These are phyloP conservation scores for Orestias chungarensis DNA, from an alignment of 2,797 vertebrate genomes.

Conservation along the genomic window DNA sequence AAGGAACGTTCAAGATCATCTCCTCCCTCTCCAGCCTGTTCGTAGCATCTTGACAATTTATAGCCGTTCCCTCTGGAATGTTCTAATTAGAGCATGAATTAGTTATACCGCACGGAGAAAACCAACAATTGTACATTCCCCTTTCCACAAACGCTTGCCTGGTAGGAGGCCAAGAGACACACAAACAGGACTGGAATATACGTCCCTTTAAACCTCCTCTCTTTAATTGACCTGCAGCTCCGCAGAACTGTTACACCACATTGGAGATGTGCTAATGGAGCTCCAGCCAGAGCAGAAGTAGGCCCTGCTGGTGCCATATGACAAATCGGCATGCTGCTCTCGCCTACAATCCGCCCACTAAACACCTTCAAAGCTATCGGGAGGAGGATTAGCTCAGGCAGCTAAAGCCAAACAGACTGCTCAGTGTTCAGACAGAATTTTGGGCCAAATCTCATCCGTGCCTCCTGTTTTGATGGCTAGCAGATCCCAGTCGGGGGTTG, in stretches of 20 bases:
- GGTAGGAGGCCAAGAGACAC: constrained; percentile 43
- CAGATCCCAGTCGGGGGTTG: constrained; percentile 52
- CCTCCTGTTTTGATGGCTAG: constrained; percentile 70
- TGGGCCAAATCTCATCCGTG: constrained; percentile 65
- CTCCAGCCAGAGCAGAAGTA: constrained; percentile 73
- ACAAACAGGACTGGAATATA: constrained; percentile 34
- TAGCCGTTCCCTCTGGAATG: constrained; percentile 66
- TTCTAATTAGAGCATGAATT: constrained; percentile 72
- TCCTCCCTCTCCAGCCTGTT: constrained; percentile 49
- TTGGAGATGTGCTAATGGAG: constrained; percentile 73
- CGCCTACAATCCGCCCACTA: constrained; percentile 78
- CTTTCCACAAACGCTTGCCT: constrained; percentile 37
- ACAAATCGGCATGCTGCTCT: constrained; percentile 79
- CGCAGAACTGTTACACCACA: constrained; percentile 70
- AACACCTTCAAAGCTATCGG: constrained; percentile 77
- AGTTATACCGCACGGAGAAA: constrained; percentile 48
- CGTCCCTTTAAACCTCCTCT: constrained; percentile 41
- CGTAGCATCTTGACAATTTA: constrained; percentile 60
- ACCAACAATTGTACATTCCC: constrained; percentile 27
- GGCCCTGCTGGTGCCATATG: constrained; percentile 78
- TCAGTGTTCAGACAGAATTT: constrained; percentile 71
- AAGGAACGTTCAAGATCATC: constrained; percentile 32
- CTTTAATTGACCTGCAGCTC: constrained; percentile 54
- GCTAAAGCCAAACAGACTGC: constrained; percentile 75
- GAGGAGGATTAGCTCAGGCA: constrained; percentile 78